Conservation (phyloP, 2,797 vertebrate species). For the Megaceryle alcyon region DNA sequence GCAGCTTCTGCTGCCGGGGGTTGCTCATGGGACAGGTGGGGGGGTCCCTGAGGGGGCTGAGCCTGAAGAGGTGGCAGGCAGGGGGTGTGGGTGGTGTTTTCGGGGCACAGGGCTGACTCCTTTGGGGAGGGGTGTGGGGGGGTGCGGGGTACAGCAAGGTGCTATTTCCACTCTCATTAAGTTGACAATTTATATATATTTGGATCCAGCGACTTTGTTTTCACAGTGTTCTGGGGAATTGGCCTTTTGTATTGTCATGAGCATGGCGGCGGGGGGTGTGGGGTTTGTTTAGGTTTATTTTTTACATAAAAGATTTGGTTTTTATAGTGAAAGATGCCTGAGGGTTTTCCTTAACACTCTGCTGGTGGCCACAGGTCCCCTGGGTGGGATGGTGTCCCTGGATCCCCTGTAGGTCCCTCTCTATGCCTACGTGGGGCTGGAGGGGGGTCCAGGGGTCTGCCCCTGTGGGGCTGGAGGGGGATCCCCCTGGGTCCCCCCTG, state of each 20-base stretch:
- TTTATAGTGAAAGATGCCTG: slow-evolving; percentile 53
- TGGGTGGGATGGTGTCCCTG: not conserved
- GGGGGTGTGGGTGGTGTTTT: not conserved
- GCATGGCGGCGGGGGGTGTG: slow-evolving; percentile 21
- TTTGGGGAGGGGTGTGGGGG: not conserved
- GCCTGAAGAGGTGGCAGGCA: not conserved
- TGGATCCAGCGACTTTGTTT: slow-evolving; percentile 49
- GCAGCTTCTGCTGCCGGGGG: not conserved
- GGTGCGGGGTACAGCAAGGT: slow-evolving; percentile 37
- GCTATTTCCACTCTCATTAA: slow-evolving; percentile 48
- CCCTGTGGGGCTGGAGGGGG: no score
- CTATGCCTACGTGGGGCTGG: not conserved
- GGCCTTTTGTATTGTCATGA: slow-evolving; percentile 55
- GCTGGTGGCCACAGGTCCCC: not conserved
- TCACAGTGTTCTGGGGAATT: slow-evolving; percentile 13
- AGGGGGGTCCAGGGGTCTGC: not conserved
- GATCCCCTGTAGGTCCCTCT: not conserved
- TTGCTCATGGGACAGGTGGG: not conserved
- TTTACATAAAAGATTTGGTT: slow-evolving; percentile 67
- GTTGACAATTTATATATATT: slow-evolving; percentile 42
- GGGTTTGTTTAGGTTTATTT: slow-evolving; percentile 68
- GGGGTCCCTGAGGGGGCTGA: not conserved
- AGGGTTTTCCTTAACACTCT: not conserved
- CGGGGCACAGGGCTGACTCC: not conserved
- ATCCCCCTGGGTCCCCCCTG: rapidly evolving